Base-by-base conservation (phyloP, 2,888 invertebrate species). In the Leptinotarsa rubiginosa region DNA sequence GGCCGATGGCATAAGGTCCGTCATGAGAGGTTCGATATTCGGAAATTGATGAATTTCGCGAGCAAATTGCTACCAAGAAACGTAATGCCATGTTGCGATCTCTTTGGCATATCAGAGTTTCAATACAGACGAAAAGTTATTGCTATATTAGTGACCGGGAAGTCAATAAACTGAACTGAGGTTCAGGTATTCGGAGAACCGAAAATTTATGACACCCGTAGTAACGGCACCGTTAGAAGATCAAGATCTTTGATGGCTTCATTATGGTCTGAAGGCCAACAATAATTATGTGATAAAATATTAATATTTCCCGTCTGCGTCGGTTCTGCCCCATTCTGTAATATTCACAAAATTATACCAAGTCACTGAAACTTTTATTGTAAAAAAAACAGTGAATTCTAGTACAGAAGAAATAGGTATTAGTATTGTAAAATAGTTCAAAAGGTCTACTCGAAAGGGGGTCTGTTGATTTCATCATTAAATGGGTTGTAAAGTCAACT, bases 171-270 rank as follows among this genome's bases (percentile, higher is more conserved):
- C 76, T 77, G 15, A 65, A 65, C 69, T 75, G 70, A 66, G 73
- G 75, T 73, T 75, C 79, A 79, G 79, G 79, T 81, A 81, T 80
- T 78, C 68, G 76, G 75, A 77, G 81, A 82, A 78, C 78, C 79
- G 81, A 82, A 84, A 84, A 86, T 86, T 85, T 86, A 86, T 85
- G 84, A 80, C 78, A 76, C 80, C 50, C 62, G 64, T 81, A 81
- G 83, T 83, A 85, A 84, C 82, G 81, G 83, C 82, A 84, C 84
- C 83, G 84, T 83, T 83, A 83, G 76, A 78, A 78, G 78, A 80
- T 78, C 76, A 78, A 76, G 77, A 77, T 78, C 81, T 79, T 80
- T 76, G 82, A 83, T 78, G 81, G 79, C 83, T 83, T 78, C 81
- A 83, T 83, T 82, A 80, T 75, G 71, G 77, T 75, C 66, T 68